Evolutionary conservation across 2,113 vertebrate species (phyloP).

Genomic region (Mohoua ochrocephala): DNA sequence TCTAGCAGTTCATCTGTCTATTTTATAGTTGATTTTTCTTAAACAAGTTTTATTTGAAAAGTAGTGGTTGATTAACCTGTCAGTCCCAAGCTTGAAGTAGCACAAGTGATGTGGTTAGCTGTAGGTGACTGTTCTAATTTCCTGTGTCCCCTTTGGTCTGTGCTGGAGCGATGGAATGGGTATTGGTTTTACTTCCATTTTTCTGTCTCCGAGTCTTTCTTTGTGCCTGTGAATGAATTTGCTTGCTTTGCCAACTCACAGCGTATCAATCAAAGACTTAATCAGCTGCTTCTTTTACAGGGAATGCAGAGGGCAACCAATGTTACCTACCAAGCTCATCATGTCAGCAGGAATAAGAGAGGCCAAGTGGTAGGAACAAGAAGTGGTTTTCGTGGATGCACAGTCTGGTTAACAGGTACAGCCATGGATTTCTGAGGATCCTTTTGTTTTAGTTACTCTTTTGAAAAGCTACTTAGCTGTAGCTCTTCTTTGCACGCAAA

Average conservation of each 20-base stretch:
- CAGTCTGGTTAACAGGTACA: constrained; percentile 95
- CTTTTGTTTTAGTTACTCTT: not conserved
- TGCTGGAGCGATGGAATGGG: not conserved
- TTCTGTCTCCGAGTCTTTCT: not conserved
- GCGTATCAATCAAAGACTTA: not conserved
- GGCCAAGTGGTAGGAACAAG: constrained; percentile 95
- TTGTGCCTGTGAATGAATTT: not conserved
- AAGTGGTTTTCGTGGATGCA: constrained; percentile 95
- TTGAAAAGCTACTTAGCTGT: not conserved
- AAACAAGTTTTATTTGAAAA: not conserved
- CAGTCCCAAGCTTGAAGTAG: not conserved
- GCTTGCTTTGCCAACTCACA: not conserved
- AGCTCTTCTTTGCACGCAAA: not conserved
- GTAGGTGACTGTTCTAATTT: not conserved
- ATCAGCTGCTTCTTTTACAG: constrained; percentile 59
- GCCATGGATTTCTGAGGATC: not conserved
- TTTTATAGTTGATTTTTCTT: not conserved
- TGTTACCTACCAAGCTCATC: constrained; percentile 97
- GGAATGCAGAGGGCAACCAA: constrained; percentile 97
- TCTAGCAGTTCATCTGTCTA: not conserved
- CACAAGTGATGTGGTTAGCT: not conserved
- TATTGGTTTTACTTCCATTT: not conserved
- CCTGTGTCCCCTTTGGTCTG: not conserved
- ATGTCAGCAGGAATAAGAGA: constrained; percentile 96
- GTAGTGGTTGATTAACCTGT: not conserved